Evolutionary conservation across 2,113 vertebrate genomes (phyloP).

Genomic region (Okapia johnstoni): DNA sequence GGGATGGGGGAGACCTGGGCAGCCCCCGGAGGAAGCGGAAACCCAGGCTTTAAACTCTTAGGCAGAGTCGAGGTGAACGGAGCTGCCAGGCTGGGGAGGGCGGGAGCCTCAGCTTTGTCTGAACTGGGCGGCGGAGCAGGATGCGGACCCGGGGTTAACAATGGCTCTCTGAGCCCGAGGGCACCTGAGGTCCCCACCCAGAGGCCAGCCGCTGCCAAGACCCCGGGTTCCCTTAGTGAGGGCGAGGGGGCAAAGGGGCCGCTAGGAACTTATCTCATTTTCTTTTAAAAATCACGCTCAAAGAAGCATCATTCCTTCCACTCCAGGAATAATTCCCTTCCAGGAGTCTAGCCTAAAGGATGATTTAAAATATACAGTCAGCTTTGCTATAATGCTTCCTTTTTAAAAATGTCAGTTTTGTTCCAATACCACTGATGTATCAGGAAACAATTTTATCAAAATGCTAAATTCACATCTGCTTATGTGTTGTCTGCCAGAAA

Average conservation of each 20-base stretch:
- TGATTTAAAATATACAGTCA: background rate
- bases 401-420: background rate
- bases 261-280: background rate
- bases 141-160: background rate
- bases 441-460: background rate
- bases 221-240: background rate
- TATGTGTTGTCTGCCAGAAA: background rate
- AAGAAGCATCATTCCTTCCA: background rate
- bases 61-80: background rate
- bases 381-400: background rate
- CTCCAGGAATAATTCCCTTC: background rate
- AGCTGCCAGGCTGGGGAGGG: background rate
- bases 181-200: background rate
- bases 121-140: background rate
- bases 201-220: background rate
- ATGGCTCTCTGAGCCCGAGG: background rate
- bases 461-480: background rate
- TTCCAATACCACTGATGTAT: rapidly evolving
- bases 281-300: background rate
- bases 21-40: background rate
- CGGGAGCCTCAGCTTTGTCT: background rate
- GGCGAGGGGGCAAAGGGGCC: background rate
- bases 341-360: background rate
- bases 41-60: background rate
- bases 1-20: background rate